Evolutionary conservation across 2,888 invertebrate genomes (phyloP).

Genomic region (Phortica okadai): DNA sequence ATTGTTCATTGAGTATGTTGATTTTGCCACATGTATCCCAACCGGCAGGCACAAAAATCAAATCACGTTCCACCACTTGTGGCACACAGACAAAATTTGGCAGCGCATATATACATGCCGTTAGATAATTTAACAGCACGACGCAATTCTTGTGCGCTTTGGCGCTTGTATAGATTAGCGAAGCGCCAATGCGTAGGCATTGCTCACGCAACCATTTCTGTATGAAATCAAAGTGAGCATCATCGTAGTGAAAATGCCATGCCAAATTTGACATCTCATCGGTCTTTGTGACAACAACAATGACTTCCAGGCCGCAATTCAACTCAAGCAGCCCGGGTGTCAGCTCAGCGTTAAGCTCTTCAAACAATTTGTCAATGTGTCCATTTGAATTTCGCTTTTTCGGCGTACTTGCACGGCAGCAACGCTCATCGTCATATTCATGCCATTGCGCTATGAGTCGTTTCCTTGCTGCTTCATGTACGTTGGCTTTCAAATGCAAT

Average conservation of each 20-base stretch:
- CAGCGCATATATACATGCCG: background rate
- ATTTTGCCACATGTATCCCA: slow-evolving; percentile 21
- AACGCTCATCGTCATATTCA: background rate
- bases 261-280: background rate
- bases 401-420: background rate
- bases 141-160: background rate
- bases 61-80: background rate
- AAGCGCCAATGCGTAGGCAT: slow-evolving; percentile 12
- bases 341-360: background rate
- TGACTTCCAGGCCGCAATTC: slow-evolving; percentile 2
- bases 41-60: slow-evolving; percentile 20
- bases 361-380: background rate
- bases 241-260: background rate
- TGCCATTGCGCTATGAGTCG: background rate
- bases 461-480: background rate
- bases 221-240: slow-evolving; percentile 19
- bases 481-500: background rate
- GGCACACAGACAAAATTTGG: background rate
- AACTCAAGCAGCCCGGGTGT: background rate
- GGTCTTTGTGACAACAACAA: slow-evolving; percentile 7
- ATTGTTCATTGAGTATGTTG: slow-evolving; percentile 9
- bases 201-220: slow-evolving; percentile 12
- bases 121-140: background rate
- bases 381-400: background rate
- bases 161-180: slow-evolving; percentile 23